A percentile compares a stretch with the other conserved stretches of the same genome.
These are phyloP conservation scores for Planiliza haematocheilus DNA, from an alignment of 2,113 vertebrate species.

Conservation along the genomic window DNA sequence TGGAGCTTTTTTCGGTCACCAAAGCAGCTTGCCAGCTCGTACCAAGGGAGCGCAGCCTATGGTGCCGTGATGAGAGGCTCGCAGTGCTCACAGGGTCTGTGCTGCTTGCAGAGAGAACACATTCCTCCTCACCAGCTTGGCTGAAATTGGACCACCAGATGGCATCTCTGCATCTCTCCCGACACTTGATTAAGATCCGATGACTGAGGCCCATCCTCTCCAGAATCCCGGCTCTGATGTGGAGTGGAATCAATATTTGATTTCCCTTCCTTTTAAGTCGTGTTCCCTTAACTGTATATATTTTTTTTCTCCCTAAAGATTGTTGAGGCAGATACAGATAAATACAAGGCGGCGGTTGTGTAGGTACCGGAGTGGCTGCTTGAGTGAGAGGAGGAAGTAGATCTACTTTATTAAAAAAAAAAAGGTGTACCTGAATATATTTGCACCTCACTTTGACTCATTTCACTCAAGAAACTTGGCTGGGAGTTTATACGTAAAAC, in stretches of 20 bases:
- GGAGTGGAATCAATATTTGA: constrained; percentile 73
- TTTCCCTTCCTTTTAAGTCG: constrained; percentile 57
- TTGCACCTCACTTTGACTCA: constrained; percentile 1
- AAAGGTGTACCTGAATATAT: constrained; percentile 1
- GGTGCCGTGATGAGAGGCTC: constrained; percentile 60
- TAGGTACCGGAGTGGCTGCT: constrained; percentile 9
- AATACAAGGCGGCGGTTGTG: constrained; percentile 11
- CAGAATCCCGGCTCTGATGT: constrained; percentile 53
- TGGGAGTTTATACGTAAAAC: neutral
- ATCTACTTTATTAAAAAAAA: constrained; percentile 16
- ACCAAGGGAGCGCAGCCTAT: constrained; percentile 43
- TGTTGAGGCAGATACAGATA: constrained; percentile 26
- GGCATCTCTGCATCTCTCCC: constrained; percentile 77
- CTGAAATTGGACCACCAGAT: constrained; percentile 77
- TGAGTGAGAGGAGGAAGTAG: neutral
- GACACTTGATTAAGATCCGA: constrained; percentile 70
- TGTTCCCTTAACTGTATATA: constrained; percentile 33
- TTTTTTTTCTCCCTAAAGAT: constrained; percentile 13
- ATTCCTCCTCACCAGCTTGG: constrained; percentile 73
- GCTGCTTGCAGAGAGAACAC: constrained; percentile 58
- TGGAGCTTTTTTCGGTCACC: constrained; percentile 50
- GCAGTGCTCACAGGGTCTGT: constrained; percentile 42
- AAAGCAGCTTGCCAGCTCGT: constrained; percentile 60
- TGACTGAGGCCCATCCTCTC: constrained; percentile 67
- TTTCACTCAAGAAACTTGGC: neutral